Percentiles rank a stretch among this genome's conserved stretches.
These are phyloP conservation scores for Drosophila buzzatii DNA, from an alignment of 2,888 invertebrate species.

Conservation along the genomic window DNA sequence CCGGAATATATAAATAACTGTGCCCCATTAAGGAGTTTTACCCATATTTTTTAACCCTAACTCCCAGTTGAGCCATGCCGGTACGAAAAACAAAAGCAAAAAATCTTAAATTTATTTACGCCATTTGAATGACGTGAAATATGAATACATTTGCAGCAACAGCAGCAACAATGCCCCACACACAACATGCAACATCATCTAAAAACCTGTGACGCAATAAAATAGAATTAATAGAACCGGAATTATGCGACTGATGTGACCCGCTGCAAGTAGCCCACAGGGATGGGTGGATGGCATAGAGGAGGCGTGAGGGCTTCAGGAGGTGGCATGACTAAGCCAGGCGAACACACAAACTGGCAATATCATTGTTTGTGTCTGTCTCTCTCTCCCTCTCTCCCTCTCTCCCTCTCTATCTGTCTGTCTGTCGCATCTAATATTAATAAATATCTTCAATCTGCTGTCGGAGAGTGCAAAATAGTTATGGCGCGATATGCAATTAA, in stretches of 20 bases:
- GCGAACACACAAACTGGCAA: conserved; percentile 22
- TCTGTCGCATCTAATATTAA: conserved; percentile 81
- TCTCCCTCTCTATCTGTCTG: conserved; percentile 35
- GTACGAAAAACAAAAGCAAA: conserved; percentile 33
- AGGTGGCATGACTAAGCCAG: conserved; percentile 21
- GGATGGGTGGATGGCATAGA: neutral
- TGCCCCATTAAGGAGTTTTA: conserved; percentile 1
- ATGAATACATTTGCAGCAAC: conserved; percentile 60
- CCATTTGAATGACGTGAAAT: conserved; percentile 61
- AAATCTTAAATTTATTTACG: conserved; percentile 56
- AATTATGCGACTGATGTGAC: conserved; percentile 71
- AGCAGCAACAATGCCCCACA: conserved; percentile 24
- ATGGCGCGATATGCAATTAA: conserved; percentile 83
- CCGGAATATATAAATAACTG: conserved; percentile 2
- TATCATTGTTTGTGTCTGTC: conserved; percentile 41
- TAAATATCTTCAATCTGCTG: conserved; percentile 83
- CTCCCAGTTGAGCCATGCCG: conserved; percentile 26
- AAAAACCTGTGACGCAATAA: conserved; percentile 80
- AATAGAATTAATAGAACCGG: conserved; percentile 79
- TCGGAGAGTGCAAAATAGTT: conserved; percentile 80
- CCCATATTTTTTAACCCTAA: conserved; percentile 39
- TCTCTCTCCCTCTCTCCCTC: conserved; percentile 64
- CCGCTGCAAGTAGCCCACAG: conserved; percentile 10
- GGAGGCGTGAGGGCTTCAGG: conserved; percentile 1
- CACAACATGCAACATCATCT: conserved; percentile 62